Conservation (phyloP, 2,888 invertebrate genomes). For the Stegophylla sp. region DNA sequence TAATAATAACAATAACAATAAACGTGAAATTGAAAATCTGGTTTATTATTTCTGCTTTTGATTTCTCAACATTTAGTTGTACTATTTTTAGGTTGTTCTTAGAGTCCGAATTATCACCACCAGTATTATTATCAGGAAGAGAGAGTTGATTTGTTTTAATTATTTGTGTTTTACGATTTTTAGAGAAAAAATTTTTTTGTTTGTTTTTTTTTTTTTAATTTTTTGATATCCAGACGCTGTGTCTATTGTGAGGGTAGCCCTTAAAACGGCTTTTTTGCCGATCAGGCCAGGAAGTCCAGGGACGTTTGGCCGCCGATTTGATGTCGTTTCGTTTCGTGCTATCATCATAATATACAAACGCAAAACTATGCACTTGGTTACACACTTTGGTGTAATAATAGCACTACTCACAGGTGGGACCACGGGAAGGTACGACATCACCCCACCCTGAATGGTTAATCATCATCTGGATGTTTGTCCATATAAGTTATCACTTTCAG, state of each 20-base stretch:
- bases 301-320: background rate
- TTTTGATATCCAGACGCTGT: constrained; percentile 1
- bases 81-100: no score
- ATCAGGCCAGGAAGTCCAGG: constrained; percentile 9
- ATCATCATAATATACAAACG: background rate
- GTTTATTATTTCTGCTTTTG: no score
- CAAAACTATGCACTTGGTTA: background rate
- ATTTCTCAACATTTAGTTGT: no score
- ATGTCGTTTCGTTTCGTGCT: background rate
- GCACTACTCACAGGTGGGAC: background rate
- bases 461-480: no score
- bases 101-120: no score
- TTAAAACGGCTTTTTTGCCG: background rate
- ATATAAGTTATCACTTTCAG: no score
- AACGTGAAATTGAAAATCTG: no score
- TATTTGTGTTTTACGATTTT: background rate
- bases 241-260: background rate
- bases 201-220: background rate
- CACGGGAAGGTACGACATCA: background rate
- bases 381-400: background rate
- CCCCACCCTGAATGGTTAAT: background rate
- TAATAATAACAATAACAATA: no score
- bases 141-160: background rate
- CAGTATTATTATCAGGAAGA: no score
- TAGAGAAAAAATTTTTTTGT: background rate